Base-by-base conservation (phyloP, 2,797 vertebrate species). In the Delichon dasypus region DNA sequence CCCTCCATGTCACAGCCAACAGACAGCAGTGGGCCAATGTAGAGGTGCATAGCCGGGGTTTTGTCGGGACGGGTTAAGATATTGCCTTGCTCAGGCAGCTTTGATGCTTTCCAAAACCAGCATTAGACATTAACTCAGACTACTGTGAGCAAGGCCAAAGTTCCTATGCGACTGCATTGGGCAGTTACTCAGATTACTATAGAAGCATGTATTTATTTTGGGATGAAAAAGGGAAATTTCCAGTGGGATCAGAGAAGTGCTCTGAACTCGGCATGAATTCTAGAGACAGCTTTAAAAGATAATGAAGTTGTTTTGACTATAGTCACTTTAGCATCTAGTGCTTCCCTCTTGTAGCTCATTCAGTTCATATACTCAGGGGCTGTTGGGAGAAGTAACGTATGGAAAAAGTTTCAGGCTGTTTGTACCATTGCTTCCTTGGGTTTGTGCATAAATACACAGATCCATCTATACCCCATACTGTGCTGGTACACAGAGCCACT, bases 181-280 rank as follows among this genome's bases (percentile, higher is more conserved):
- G 57, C 82, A 64, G 53, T 57, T 62, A 51, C 74, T 76, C 74
- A 44, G 44, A 81, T 87, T 71, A 80, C 78, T 88, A 61, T 21
- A 78, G 85, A 85, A 73, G 82, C n/a, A 40, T 15, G 54, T 88
- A 87, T 91, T 93, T 94, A 91, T 94, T 94, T 93, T 88, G 93
- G 88, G 88, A 94, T 50, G 36, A 92, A 89, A 92, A 85, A 72
- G 40, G 68, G 58, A 91, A 94, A 71, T 62, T 79, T 80, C 72
- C 79, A 93, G 57, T 36, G 36, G 50, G 72, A 92, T 91, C 18
- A 85, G 68, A 93, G 54, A 65, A 80, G 30, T 26, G 50, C 47
- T 91, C 76, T 54, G 7, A 89, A 88, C 44, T 92, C 8, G 0
- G 38, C 47, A 27, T 27, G 47, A 92, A 83, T 91, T 91, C 75